Evolutionary conservation across 2,113 vertebrate genomes (phyloP).

Genomic region (Leptosomus discolor): DNA sequence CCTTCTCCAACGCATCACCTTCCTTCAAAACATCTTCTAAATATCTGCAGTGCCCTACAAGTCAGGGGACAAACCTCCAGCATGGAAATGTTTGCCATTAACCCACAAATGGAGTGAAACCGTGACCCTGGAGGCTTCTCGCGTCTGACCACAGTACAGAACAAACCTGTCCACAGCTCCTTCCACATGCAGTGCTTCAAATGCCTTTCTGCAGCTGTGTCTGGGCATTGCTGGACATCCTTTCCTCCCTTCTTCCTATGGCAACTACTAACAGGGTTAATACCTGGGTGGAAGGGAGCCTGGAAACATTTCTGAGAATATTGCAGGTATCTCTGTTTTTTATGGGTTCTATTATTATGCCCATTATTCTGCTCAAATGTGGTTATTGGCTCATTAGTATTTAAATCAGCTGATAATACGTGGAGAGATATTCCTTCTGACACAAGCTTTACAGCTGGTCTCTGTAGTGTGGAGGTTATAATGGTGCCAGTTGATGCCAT

Average conservation of each 20-base stretch:
- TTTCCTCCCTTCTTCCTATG: background rate
- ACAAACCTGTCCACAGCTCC: background rate
- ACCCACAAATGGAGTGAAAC: background rate
- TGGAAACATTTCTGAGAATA: background rate
- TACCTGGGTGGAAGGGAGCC: background rate
- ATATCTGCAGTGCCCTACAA: background rate
- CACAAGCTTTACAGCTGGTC: background rate
- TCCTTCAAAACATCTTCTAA: background rate
- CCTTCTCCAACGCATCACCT: background rate
- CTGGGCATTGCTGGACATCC: background rate
- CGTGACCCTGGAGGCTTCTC: background rate
- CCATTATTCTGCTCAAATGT: constrained; percentile 23
- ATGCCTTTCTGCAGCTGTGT: background rate
- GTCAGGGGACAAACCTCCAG: background rate
- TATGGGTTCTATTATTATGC: background rate
- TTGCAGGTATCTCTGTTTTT: background rate
- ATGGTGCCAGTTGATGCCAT: background rate
- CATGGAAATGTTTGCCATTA: background rate
- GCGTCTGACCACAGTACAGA: background rate
- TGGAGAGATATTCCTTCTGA: background rate
- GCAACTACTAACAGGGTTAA: background rate
- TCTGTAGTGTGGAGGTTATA: background rate
- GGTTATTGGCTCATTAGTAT: constrained; percentile 49
- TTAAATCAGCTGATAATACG: constrained; percentile 50
- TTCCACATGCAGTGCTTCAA: background rate